Base-by-base conservation (phyloP, 2,113 vertebrate genomes). In the Eublepharis macularius region DNA sequence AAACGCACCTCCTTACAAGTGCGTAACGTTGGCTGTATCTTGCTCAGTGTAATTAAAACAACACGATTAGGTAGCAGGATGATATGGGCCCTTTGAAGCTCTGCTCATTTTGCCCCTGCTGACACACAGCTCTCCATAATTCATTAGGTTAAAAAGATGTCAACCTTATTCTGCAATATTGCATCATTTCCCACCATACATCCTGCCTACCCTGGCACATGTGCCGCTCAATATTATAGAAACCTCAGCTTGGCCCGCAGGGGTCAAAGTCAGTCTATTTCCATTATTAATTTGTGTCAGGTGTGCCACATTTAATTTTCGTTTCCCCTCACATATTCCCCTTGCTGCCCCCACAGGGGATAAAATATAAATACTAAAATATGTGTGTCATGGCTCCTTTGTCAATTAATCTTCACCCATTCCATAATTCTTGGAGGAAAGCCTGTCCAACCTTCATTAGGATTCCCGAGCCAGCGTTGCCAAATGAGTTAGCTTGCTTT, bases 361-460 rank as follows among this genome's bases (percentile, higher is more conserved):
- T 88, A 81, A 83, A 73, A 93, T 92, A 85, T 84, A 93, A 70
- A 80, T 69, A 73, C 87, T 90, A 90, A 93, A 83, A 85, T 93
- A 92, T 73, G 47, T 75, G 86, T 92, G 80, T 89, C 0, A 34
- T 88, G 85, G 87, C 89, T 88, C 70, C 57, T 91, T 87, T 85
- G 6, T 6, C 86, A 90, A 90, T 91, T 93, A 93, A 91, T 93
- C 91, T 93, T 90, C 87, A 89, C 85, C 90, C 0, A 77, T 92
- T 92, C 88, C 93, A 90, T 57, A 77, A 88, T 87, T 49, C 79
- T 88, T 93, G 91, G 54, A 74, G 70, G 51, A 85, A 91, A 93
- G 92, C 77, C 80, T 84, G 88, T 86, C 60, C 87, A 85, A 87
- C 76, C 87, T 91, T 92, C 91, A 81, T 93, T 90, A 86, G 88